These are phyloP conservation scores for Chaunax sp. DNA, from an alignment of 2,797 vertebrate species.

Conservation along the genomic window DNA sequence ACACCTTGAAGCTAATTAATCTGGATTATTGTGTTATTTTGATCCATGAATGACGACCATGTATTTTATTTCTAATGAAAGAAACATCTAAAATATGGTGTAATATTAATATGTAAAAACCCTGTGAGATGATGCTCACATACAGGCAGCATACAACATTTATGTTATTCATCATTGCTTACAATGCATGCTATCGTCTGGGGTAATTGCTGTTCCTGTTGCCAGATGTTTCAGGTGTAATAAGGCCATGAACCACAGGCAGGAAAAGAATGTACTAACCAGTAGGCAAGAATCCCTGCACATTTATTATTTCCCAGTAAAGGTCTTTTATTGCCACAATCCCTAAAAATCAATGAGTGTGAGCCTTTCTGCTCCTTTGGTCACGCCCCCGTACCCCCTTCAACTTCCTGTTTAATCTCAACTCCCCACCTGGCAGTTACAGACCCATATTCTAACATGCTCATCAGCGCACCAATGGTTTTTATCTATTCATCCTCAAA, in stretches of 20 bases:
- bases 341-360: constrained; percentile 45
- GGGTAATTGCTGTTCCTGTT: constrained; percentile 38
- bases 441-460: constrained; percentile 6
- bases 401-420: background rate
- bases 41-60: background rate
- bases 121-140: background rate
- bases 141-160: constrained; percentile 17
- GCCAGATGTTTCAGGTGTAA: constrained; percentile 52
- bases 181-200: constrained; percentile 36
- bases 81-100: background rate
- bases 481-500: constrained; percentile 7
- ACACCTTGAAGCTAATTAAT: background rate
- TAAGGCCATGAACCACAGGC: constrained; percentile 44
- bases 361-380: too few relatives aligned
- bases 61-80: background rate
- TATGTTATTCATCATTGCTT: background rate
- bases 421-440: constrained; percentile 12
- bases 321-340: constrained; percentile 57
- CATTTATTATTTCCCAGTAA: constrained; percentile 64
- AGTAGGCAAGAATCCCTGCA: constrained; percentile 45
- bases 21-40: background rate
- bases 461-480: background rate
- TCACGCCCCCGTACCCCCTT: background rate
- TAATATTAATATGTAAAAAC: background rate
- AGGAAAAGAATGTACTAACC: constrained; percentile 55